Base-by-base conservation (phyloP, 2,888 invertebrate species). In the Drosophila tripunctata region DNA sequence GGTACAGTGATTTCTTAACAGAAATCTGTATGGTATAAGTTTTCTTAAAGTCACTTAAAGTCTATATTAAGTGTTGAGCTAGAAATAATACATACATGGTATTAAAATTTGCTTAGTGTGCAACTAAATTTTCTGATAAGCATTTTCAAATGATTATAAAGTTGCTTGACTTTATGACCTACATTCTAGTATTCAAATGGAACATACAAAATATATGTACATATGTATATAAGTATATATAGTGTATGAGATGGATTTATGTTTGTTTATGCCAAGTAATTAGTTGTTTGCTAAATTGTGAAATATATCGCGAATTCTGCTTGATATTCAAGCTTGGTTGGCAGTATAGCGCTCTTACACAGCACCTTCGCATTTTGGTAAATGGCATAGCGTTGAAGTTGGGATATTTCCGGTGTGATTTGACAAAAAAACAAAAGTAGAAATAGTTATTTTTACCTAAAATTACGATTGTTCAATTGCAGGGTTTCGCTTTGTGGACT, bases 81-180 rank as follows among this genome's bases (percentile, higher is more conserved):
- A 2, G 1, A 35, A 35, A 0, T 15, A 35, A 48, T 36, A 8
- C 22, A 36, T n/a, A n/a, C 6, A 22, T 30, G 19, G 17, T 22
- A 19, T 15, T 35, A 62, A 44, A 6, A 17, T n/a, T 10, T 8
- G 21, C 22, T 5, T 40, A n/a, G n/a, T 17, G 12, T 35, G 8
- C 17, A 31, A 15, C 15, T 40, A 22, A 6, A 45, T n/a, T 19
- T 17, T 24, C n/a, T n/a, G 72, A 72, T 72, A 70, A 75, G 65
- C 2, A 27, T n/a, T 31, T 33, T 44, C 3, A 14, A 63, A 4
- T 33, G 71, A 64, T 72, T 65, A 56, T 33, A 48, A 43, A 40
- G 22, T 27, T 4, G 10, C 41, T 76, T 76, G 60, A 73, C 72
- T 66, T 76, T 57, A 1, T 36, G 76, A 73, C 72, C 72, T 14